Conservation (phyloP, 2,113 vertebrate species). For the Channa argus region DNA sequence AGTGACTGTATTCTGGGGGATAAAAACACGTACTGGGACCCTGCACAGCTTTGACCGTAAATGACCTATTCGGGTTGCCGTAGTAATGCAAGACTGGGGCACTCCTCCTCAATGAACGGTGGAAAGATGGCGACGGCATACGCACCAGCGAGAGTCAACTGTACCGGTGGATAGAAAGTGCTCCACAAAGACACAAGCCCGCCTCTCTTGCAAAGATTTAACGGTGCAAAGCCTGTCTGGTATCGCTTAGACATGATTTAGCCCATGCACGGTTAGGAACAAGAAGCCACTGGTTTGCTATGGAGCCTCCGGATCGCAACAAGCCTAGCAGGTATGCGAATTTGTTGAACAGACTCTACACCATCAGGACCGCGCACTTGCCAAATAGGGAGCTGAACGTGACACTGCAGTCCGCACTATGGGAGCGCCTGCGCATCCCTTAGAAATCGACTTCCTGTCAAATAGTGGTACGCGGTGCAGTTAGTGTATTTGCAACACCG, state of each 20-base stretch:
- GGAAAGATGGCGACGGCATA: slow-evolving; percentile 85
- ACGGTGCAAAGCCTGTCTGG: slow-evolving; percentile 70
- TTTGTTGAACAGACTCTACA: slow-evolving; percentile 75
- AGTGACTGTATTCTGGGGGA: not conserved
- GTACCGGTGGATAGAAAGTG: slow-evolving; percentile 83
- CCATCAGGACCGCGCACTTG: slow-evolving; percentile 77
- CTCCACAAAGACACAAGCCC: slow-evolving; percentile 52
- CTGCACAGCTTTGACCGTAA: slow-evolving; percentile 13
- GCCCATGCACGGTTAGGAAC: slow-evolving; percentile 77
- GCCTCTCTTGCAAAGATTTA: slow-evolving; percentile 70
- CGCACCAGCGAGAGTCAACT: slow-evolving; percentile 77
- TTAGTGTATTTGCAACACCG: slow-evolving; percentile 74
- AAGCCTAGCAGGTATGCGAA: slow-evolving; percentile 84
- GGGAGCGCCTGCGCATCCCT: slow-evolving; percentile 64
- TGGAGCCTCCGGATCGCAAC: slow-evolving; percentile 84
- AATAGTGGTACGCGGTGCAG: slow-evolving; percentile 81
- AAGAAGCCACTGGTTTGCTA: slow-evolving; percentile 69
- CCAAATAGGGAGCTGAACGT: slow-evolving; percentile 78
- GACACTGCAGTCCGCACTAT: slow-evolving; percentile 34
- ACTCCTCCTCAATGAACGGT: slow-evolving; percentile 83
- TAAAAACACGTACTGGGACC: not conserved
- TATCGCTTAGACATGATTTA: slow-evolving; percentile 72
- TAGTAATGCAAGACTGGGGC: slow-evolving; percentile 78
- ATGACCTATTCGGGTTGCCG: slow-evolving; percentile 76
- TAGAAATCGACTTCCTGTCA: slow-evolving; percentile 79